Evolutionary conservation across 2,888 invertebrate species (phyloP), one percentile per base, ranked within the genome.

Genomic region (Melieria omissa): DNA sequence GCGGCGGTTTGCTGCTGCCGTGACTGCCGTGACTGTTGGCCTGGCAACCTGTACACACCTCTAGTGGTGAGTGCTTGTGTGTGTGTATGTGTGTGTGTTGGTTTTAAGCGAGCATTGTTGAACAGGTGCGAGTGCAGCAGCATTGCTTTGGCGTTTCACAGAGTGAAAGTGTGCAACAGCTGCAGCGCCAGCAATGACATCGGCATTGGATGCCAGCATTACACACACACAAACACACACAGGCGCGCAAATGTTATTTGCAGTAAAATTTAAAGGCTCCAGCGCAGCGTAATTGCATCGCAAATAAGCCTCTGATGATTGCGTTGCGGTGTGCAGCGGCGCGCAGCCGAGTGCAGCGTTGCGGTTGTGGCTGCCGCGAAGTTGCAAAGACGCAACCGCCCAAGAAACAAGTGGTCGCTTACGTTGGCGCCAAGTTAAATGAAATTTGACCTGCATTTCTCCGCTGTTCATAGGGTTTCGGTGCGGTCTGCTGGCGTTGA

Each of bases 181-280:
- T 29, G 29, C 29, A 29, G 29, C 29, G 29, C 29, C 29, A 29
- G 29, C 29, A 29, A 29, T 29, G 29, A 29, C 29, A 29, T 29
- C 29, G 29, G 29, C 29, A 29, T 29, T 29, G 29, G 2, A 29
- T 29, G 29, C 29, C 2, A 29, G 29, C 29, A 29, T 29, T 3
- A 29, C 29, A 70, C 57, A 65, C 6, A 70, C 45, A 55, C 62
- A 55, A 57, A 61, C 55, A 47, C 63, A 46, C 73, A 73, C 63
- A 47, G 58, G 54, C 60, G 65, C 60, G 49, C 70, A 75, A 74
- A 72, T 74, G 66, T 73, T 74, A 16, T 16, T 47, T 61, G 55
- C 45, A 12, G 49, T 16, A 46, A 42, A 60, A 67, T 67, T 67
- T 60, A 67, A 67, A 67, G 66, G 58, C 60, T 67, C 42, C 60